phyloP scores from a whole-genome alignment of 2,888 invertebrate species.

The Plagodis pulveraria region DNA sequence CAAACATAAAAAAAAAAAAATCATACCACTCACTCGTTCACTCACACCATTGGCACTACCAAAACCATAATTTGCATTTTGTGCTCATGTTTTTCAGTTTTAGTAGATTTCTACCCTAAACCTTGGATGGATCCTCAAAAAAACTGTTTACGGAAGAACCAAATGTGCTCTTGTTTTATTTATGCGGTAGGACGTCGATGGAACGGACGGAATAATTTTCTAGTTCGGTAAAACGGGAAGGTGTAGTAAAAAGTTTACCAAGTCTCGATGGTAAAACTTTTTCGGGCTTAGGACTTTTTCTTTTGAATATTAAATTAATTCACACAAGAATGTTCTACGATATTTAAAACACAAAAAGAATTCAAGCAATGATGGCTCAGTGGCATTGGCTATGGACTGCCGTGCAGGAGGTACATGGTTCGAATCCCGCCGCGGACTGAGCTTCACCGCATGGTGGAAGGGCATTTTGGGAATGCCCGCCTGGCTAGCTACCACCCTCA shows the following conservation, averaged over 20 bases:
- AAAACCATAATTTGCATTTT: no score
- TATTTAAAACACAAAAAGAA: no score
- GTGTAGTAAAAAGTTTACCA: conserved; percentile 36
- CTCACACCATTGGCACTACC: no score
- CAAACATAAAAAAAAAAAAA: no score
- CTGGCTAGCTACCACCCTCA: no score
- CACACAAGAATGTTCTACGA: not conserved
- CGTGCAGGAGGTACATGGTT: no score
- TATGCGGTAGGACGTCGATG: conserved; percentile 31
- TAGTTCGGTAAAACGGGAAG: conserved; percentile 36
- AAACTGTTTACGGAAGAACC: conserved; percentile 34
- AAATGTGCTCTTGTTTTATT: conserved; percentile 36
- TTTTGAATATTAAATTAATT: conserved; percentile 14
- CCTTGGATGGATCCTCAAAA: conserved; percentile 35
- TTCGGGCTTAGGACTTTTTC: conserved; percentile 20
- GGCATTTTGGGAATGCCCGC: no score
- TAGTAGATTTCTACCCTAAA: conserved; percentile 18
- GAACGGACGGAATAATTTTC: conserved; percentile 39
- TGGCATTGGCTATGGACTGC: no score
- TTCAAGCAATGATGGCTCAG: no score
- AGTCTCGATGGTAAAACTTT: conserved; percentile 28
- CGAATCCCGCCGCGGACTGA: no score
- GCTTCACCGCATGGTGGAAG: no score
- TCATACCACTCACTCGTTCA: no score
- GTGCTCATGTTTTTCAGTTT: not conserved